These are phyloP conservation scores for Salminus brasiliensis DNA, from an alignment of 2,113 vertebrate species.

Conservation along the genomic window DNA sequence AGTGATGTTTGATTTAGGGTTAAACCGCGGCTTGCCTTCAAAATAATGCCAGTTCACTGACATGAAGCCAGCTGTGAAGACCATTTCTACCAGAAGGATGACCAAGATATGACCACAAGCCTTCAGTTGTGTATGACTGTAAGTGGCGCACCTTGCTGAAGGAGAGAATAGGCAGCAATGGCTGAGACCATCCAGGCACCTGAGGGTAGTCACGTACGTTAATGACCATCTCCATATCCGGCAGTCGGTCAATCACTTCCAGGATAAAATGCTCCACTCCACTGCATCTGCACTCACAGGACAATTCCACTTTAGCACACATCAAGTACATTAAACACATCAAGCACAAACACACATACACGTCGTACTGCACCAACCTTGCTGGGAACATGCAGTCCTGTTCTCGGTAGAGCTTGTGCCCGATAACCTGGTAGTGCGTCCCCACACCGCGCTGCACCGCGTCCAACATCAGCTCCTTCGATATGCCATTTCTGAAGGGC, in stretches of 20 bases:
- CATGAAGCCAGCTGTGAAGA: too few species aligned
- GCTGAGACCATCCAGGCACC: conserved; percentile 87
- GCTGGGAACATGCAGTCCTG: conserved; percentile 95
- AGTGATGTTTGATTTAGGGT: too few species aligned
- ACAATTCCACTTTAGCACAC: not conserved
- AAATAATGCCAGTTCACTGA: too few species aligned
- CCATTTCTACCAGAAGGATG: too few species aligned
- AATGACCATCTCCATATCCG: conserved; percentile 94
- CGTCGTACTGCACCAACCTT: conserved; percentile 80
- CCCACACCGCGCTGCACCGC: conserved; percentile 84
- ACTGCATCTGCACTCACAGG: conserved; percentile 80
- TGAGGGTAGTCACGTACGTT: conserved; percentile 97
- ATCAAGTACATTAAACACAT: not conserved
- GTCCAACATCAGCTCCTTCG: conserved; percentile 79
- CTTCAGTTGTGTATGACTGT: too few species aligned
- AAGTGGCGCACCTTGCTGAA: conserved; percentile 90
- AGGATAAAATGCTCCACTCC: conserved; percentile 96
- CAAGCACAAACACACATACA: not conserved
- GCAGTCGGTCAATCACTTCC: conserved; percentile 82
- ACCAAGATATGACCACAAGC: too few species aligned
- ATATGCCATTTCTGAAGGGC: conserved; percentile 84
- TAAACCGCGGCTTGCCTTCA: too few species aligned
- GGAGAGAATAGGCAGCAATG: conserved; percentile 87
- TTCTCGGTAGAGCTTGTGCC: conserved; percentile 88
- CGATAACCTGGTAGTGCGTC: conserved; percentile 94